Percentiles rank a stretch among this genome's conserved stretches.
These are phyloP conservation scores for Spilosoma lubricipeda DNA, from an alignment of 2,888 invertebrate genomes.

Conservation along the genomic window DNA sequence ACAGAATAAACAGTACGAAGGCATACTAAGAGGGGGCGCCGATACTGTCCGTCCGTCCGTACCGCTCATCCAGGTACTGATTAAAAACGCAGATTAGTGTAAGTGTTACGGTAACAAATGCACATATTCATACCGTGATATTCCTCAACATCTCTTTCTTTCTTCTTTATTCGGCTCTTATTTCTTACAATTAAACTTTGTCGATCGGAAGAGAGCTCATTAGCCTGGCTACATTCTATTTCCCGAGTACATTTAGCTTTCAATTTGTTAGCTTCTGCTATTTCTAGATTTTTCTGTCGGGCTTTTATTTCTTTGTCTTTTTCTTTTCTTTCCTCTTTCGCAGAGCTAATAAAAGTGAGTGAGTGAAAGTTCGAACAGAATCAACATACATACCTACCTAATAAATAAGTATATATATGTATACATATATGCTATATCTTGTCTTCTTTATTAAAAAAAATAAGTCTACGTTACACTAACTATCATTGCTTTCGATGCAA, in stretches of 20 bases:
- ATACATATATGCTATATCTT: too few relatives aligned
- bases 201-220: slow-evolving; percentile 36
- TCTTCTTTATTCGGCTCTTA: slow-evolving; percentile 23
- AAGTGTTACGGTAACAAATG: neutral
- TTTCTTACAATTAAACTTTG: slow-evolving; percentile 34
- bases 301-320: slow-evolving; percentile 28
- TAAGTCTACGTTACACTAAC: neutral
- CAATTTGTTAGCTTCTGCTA: slow-evolving; percentile 35
- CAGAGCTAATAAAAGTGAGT: slow-evolving; percentile 21
- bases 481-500: too few relatives aligned
- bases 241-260: slow-evolving; percentile 25
- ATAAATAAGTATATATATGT: too few relatives aligned
- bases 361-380: too few relatives aligned
- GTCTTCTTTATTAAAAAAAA: neutral
- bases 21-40: too few relatives aligned
- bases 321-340: slow-evolving; percentile 19
- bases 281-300: slow-evolving; percentile 16
- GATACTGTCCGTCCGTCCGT: too few relatives aligned
- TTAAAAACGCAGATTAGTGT: neutral
- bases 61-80: too few relatives aligned
- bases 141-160: slow-evolving; percentile 8
- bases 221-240: slow-evolving; percentile 10
- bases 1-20: too few relatives aligned
- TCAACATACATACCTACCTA: too few relatives aligned
- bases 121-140: neutral